Evolutionary conservation across 2,113 vertebrate genomes (phyloP), one percentile per base, ranked within the genome.

Genomic region (Myotis brandtii): DNA sequence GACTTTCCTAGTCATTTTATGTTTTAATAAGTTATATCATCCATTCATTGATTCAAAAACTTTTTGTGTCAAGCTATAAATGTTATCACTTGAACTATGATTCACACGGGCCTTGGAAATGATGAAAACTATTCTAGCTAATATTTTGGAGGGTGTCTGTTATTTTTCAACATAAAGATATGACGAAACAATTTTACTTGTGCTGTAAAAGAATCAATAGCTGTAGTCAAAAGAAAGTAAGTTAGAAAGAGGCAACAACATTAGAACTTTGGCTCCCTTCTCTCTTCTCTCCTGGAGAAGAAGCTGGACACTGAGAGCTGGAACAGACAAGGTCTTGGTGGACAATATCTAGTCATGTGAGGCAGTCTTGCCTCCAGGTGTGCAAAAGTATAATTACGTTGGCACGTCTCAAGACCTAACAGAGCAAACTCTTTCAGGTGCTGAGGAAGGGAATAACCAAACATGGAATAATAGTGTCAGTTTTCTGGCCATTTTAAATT

Each of bases 91-190:
- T 89, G 69, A 4, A 2, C 37, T 92, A 12, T 86, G 84, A 64
- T 76, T 95, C 27, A 27, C 34, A 14, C 18, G 87, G 59, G 18
- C 69, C 54, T 46, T 64, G 79, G 34, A 91, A 73, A 85, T 7
- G 20, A 40, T 40, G n/a, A n/a, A 87, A 69, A 40, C 56, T 76
- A 56, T 56, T 75, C 5, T 48, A 54, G 32, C 40, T 77, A 69
- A 54, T 66, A 81, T 83, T 93, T 91, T 92, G 46, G 46, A 81
- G 48, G 1, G 6, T 37, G 18, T 66, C 70, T 87, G 14, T 59
- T 94, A n/a, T 73, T 93, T 94, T 86, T 79, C 56, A 88, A 77
- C 34, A 43, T 54, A 30, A 6, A 54, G 79, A 88, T 16, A 34
- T 46, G n/a, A 67, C 46, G 70, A 17, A 67, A 50, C 21, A 84